A percentile compares a stretch with the other conserved stretches of the same genome.
phyloP scores from a whole-genome alignment of 2,113 vertebrate genomes.

The Crotalus viridis region DNA sequence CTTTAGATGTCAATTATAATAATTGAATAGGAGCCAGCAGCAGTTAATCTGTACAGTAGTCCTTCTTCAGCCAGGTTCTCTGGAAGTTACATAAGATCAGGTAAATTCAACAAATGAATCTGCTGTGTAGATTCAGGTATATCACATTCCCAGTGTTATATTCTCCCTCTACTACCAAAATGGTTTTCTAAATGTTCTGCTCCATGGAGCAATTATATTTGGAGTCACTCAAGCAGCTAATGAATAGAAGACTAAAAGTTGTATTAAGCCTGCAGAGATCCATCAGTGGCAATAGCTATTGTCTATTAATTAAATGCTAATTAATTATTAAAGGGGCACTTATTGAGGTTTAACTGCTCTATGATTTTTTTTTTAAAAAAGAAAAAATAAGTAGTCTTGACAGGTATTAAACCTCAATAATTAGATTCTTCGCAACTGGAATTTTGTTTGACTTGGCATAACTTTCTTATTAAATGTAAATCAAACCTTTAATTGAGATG shows the following conservation, averaged over 20 bases:
- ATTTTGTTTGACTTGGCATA: slow-evolving; percentile 74
- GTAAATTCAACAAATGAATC: not conserved
- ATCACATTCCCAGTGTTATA: not conserved
- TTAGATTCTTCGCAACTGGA: slow-evolving; percentile 69
- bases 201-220: not conserved
- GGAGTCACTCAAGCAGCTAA: not conserved
- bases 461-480: slow-evolving; percentile 69
- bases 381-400: slow-evolving; percentile 47
- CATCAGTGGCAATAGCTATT: slow-evolving; percentile 42
- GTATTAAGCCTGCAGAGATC: slow-evolving; percentile 16
- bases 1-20: not conserved
- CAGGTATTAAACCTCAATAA: slow-evolving; percentile 57
- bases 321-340: slow-evolving; percentile 72
- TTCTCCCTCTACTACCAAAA: not conserved
- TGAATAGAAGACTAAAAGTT: not conserved
- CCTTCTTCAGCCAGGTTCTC: not conserved
- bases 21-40: not conserved
- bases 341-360: slow-evolving; percentile 63
- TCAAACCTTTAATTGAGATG: slow-evolving; percentile 65
- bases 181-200: not conserved
- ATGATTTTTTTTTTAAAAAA: slow-evolving; percentile 37
- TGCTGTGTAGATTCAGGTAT: not conserved
- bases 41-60: not conserved
- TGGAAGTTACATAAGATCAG: not conserved
- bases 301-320: slow-evolving; percentile 61